Percentiles rank a stretch among this genome's conserved stretches.
Conservation (phyloP, 2,113 vertebrate genomes). For the Pagrus major region DNA sequence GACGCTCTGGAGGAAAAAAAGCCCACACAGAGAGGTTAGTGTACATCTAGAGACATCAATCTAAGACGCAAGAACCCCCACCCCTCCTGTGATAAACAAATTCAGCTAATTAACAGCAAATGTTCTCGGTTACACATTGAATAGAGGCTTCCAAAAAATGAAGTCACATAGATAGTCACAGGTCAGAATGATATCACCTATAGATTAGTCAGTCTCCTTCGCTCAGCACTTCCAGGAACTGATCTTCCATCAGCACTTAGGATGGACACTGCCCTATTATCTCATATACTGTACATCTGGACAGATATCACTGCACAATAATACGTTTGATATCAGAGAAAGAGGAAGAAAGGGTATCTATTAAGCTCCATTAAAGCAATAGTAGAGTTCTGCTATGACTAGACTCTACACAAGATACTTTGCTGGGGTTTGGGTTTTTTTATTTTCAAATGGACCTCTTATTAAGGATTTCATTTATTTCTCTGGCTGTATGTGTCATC, state of each 20-base stretch:
- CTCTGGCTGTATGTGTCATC: neutral
- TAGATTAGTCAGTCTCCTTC: constrained; percentile 19
- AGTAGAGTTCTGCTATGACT: constrained; percentile 2
- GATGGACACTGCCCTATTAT: constrained; percentile 50
- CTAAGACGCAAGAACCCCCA: constrained; percentile 12
- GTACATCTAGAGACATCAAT: constrained; percentile 12
- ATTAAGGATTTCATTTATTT: neutral
- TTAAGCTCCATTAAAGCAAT: neutral
- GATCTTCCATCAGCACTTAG: constrained; percentile 38
- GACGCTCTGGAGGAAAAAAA: constrained; percentile 74
- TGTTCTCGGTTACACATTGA: constrained; percentile 38
- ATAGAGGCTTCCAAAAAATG: constrained; percentile 60
- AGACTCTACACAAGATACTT: neutral
- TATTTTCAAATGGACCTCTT: neutral
- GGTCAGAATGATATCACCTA: constrained; percentile 62
- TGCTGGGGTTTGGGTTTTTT: neutral
- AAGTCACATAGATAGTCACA: constrained; percentile 61
- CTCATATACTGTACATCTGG: constrained; percentile 32
- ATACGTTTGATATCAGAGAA: neutral
- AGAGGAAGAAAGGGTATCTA: neutral
- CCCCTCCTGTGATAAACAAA: constrained; percentile 35
- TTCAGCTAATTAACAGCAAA: constrained; percentile 62
- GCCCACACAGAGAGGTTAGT: constrained; percentile 37
- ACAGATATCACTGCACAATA: neutral
- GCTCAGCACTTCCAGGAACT: constrained; percentile 47